A percentile compares a stretch with the other conserved stretches of the same genome.
Conservation (phyloP, 1,140 invertebrate genomes). For the Zeugodacus cucurbitae region DNA sequence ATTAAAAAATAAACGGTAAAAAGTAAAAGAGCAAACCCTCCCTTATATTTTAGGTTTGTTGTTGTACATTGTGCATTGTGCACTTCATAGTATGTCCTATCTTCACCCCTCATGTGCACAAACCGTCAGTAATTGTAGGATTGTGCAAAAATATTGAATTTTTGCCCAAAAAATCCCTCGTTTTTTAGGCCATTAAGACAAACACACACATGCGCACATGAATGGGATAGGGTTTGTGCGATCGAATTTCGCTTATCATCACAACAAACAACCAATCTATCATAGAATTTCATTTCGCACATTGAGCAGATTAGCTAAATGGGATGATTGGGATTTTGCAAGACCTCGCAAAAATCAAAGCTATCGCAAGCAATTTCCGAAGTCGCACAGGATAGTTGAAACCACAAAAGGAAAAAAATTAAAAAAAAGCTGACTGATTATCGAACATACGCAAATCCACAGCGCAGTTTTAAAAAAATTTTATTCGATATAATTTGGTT, state of each 20-base stretch:
- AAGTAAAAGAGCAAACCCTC: background rate
- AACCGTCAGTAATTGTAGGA: slow-evolving; percentile 10
- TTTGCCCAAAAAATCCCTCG: slow-evolving; percentile 8
- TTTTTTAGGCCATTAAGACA: background rate
- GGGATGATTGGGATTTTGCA: background rate
- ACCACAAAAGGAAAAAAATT: too few species aligned
- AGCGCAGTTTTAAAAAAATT: too few species aligned
- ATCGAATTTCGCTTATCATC: background rate
- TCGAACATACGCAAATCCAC: too few species aligned
- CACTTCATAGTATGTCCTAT: background rate
- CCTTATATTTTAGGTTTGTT: background rate
- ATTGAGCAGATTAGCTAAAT: background rate
- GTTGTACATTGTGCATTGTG: too few species aligned
- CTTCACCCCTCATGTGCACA: background rate
- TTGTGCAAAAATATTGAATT: slow-evolving; percentile 32
- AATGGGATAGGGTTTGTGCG: background rate
- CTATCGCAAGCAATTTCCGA: too few species aligned
- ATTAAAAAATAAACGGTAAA: background rate
- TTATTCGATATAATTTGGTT: too few species aligned
- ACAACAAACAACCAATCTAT: background rate
- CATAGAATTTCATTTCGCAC: background rate
- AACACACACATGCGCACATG: background rate
- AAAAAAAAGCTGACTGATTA: too few species aligned
- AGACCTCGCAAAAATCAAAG: too few species aligned
- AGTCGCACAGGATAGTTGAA: too few species aligned